Evolutionary conservation across 92 coral and sea anemone genomes (phyloP), one percentile per base, ranked within the genome.

Genomic region (Phenganax stokvisi): DNA sequence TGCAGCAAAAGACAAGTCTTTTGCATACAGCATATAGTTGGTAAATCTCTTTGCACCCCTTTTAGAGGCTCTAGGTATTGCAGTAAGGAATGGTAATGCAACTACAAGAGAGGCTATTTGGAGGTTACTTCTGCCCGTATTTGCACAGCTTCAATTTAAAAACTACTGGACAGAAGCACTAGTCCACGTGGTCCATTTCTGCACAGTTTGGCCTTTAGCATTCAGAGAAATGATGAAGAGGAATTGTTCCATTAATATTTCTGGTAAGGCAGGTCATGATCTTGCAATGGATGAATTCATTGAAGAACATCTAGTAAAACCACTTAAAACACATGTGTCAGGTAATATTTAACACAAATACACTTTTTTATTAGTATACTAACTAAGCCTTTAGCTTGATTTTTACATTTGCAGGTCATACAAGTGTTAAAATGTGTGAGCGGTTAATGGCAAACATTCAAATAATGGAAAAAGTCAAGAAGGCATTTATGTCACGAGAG

Each of bases 181-280:
- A 6, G 89, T 82, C 51, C 83, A 81, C 56, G 61, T 86, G 6
- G 89, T 86, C 16, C 65, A 76, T 56, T 81, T 83, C 57, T 25
- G 53, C 10, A 60, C 89, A 16, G 89, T 65, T 16, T 86, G 89
- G 89, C 89, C 89, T 1, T 12, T 67, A 1, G 89, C 89, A 10
- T 75, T 75, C 51, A 29, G 89, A 63, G 83, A 82, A 56, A 65
- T 86, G 83, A 53, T 86, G 72, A 62, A 57, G 56, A 74, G 37
- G 9, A 86, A 82, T 69, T 82, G 76, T 27, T 53, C 90, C 9
- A 78, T 84, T 12, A 87, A 64, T 57, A 29, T 87, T 17, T 29
- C 66, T 84, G 89, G 89, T 0, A 86, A 82, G 65, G 72, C 13
- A 51, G 89, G 89, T 9, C 70, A 64, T 65, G 69, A 86, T 60